Base-by-base conservation (phyloP, 2,797 vertebrate genomes). In the Dromococcyx pavoninus region DNA sequence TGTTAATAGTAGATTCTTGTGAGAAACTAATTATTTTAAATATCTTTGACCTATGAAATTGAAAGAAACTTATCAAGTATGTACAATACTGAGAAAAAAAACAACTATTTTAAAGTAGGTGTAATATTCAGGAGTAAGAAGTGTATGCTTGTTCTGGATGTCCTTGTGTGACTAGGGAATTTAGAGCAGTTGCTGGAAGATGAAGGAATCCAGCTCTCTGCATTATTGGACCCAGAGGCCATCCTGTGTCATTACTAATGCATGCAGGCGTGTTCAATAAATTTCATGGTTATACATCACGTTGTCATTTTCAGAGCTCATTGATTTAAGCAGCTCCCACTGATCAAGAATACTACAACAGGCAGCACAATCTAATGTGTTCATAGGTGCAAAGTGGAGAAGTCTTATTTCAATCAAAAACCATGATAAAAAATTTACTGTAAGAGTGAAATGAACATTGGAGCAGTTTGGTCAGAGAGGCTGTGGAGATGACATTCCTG, bases 191-290 rank as follows among this genome's bases (percentile, higher is more conserved):
- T 75, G 10, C 5, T 84, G 92, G 76, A 78, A 94, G 95, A 89
- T 78, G 91, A 88, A 93, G 91, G 91, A 91, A 89, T 86, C 56
- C 73, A 81, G 8, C 70, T 75, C 72, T 73, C 86, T 70, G 76
- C 93, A 88, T 87, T 92, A 75, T 62, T 84, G 82, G 87, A 44
- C 87, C 89, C 92, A 83, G 93, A 91, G 93, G 95, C 92, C 92
- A 33, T 88, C 25, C 82, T 81, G 76, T 89, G 92, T 92, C 75
- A 69, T 89, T 91, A 81, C 76, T 96, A 95, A 93, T 96, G 89
- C 91, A 91, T 95, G 82, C 89, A 76, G 85, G 88, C 91, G 66
- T 46, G 79, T 91, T 91, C 91, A 76, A 41, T 91, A 87, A 76
- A 90, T 85, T 92, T 92, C 85, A 81, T 92, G 89, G 87, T 94